Evolutionary conservation across 2,797 vertebrate species (phyloP).

Genomic region (Platyrinchus mystaceus): DNA sequence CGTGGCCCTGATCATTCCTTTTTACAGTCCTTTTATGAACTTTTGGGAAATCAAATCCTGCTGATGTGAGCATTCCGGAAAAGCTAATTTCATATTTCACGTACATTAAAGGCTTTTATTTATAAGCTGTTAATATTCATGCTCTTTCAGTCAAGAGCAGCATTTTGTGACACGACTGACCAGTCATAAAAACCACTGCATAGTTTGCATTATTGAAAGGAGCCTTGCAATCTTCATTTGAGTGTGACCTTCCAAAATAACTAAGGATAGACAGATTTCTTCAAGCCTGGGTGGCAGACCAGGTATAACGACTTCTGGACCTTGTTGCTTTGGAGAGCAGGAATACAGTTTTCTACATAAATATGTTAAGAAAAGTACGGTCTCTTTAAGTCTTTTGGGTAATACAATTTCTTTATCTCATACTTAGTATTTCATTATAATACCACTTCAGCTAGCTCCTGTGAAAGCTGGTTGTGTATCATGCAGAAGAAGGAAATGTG

Average conservation of each 20-base stretch:
- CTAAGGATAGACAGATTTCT: not conserved
- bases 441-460: not conserved
- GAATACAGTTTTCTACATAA: not conserved
- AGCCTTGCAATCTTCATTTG: not conserved
- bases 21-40: not conserved
- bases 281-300: not conserved
- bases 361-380: not conserved
- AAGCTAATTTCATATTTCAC: conserved; percentile 4
- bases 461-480: not conserved
- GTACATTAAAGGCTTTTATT: conserved; percentile 25
- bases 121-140: not conserved
- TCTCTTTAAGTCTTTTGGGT: not conserved
- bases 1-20: not conserved
- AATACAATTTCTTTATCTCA: not conserved
- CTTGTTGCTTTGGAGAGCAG: not conserved
- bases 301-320: not conserved
- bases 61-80: conserved; percentile 19
- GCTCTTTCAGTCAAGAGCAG: not conserved
- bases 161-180: not conserved
- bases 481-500: not conserved
- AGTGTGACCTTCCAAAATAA: not conserved
- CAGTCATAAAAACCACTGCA: not conserved
- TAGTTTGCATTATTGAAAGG: not conserved
- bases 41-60: conserved; percentile 17
- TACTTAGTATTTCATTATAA: not conserved